Evolutionary conservation across 2,797 vertebrate genomes (phyloP).

Genomic region (Enteromius argenteus): DNA sequence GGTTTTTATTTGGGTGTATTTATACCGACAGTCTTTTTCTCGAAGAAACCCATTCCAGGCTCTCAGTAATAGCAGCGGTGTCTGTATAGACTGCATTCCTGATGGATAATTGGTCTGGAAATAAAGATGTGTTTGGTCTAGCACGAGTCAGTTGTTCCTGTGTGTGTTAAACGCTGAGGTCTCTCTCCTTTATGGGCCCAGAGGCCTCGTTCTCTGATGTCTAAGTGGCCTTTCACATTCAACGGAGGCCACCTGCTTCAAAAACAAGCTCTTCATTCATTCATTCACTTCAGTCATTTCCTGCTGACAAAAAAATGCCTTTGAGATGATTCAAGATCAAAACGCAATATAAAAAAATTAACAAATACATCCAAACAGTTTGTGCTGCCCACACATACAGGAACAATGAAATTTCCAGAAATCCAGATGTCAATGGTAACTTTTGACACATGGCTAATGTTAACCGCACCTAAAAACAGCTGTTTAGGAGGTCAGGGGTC

Average conservation of each 20-base stretch:
- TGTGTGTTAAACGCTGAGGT: constrained; percentile 58
- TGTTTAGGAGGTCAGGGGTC: constrained; percentile 8
- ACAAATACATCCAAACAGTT: background rate
- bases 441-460: background rate
- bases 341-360: constrained; percentile 26
- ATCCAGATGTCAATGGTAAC: constrained; percentile 46
- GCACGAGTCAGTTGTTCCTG: constrained; percentile 54
- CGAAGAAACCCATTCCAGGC: constrained; percentile 27
- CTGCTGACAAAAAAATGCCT: constrained; percentile 28
- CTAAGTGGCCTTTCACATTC: constrained; percentile 58
- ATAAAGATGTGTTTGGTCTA: constrained; percentile 63
- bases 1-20: background rate
- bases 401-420: constrained; percentile 15
- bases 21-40: constrained; percentile 26
- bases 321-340: constrained; percentile 44
- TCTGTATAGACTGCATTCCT: constrained; percentile 56
- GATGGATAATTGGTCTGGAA: constrained; percentile 58
- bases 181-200: constrained; percentile 45
- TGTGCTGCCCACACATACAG: constrained; percentile 7
- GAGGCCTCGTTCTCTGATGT: constrained; percentile 51
- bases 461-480: constrained; percentile 28
- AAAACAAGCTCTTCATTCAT: constrained; percentile 79
- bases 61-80: constrained; percentile 25
- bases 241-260: constrained; percentile 72
- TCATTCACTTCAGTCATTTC: constrained; percentile 64